phyloP scores from a whole-genome alignment of 2,888 invertebrate species.

The Harpalus rufipes region DNA sequence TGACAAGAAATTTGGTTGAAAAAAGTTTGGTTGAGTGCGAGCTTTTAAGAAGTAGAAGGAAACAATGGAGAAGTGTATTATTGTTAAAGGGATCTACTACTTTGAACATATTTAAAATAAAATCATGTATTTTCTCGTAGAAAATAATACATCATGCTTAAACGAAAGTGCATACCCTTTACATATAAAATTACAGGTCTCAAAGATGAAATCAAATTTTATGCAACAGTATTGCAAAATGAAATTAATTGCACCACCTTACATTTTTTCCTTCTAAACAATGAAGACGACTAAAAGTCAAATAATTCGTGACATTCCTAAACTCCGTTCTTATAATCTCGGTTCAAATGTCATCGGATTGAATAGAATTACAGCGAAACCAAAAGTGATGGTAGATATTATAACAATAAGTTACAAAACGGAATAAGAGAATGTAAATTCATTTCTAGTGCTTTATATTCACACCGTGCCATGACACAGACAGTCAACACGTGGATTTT shows the following conservation, averaged over 20 bases:
- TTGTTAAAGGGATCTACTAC: no score
- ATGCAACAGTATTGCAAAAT: neutral
- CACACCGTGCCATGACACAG: neutral
- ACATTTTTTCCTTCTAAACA: constrained; percentile 1
- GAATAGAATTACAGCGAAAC: constrained; percentile 34
- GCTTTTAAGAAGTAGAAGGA: no score
- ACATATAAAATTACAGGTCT: constrained; percentile 2
- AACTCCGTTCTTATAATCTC: neutral
- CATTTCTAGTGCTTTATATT: neutral
- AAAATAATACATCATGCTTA: no score
- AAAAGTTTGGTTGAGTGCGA: no score
- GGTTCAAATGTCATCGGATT: constrained; percentile 45
- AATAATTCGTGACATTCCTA: constrained; percentile 18
- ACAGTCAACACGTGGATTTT: neutral
- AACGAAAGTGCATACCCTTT: neutral
- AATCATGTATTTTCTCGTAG: no score
- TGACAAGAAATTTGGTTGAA: no score
- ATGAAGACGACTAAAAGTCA: constrained; percentile 21
- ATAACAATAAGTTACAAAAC: neutral
- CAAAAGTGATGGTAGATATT: neutral
- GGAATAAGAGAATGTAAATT: neutral
- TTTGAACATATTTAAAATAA: no score
- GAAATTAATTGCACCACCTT: neutral
- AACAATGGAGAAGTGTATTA: no score
- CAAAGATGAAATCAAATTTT: neutral